Evolutionary conservation across 2,888 invertebrate species (phyloP).

Genomic region (Resseliella maxima): DNA sequence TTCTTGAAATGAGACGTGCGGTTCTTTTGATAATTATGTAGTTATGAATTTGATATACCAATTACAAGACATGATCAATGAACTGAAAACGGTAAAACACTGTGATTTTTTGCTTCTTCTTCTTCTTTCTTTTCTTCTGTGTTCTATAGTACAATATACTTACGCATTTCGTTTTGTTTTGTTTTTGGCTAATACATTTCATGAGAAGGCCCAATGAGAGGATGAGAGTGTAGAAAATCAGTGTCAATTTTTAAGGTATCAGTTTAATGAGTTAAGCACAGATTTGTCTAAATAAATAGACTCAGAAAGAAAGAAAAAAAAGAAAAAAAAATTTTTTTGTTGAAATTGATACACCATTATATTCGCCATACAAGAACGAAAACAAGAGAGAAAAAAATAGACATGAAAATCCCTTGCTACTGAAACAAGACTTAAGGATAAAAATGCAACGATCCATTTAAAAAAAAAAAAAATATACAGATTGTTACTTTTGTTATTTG

Average conservation of each 20-base stretch:
- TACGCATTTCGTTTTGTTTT: too few species aligned
- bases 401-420: not conserved
- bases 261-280: slow-evolving; percentile 28
- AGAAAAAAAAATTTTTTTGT: too few species aligned
- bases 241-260: not conserved
- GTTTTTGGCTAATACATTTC: not conserved
- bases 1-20: not conserved
- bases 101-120: not conserved
- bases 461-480: not conserved
- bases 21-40: slow-evolving; percentile 23
- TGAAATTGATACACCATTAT: slow-evolving; percentile 40
- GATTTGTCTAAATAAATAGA: slow-evolving; percentile 29
- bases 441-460: slow-evolving; percentile 11
- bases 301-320: too few species aligned
- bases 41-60: slow-evolving; percentile 7
- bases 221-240: not conserved
- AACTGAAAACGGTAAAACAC: not conserved
- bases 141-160: not conserved
- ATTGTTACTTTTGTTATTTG: too few species aligned
- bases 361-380: not conserved
- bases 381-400: not conserved
- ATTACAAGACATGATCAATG: slow-evolving; percentile 21
- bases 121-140: not conserved
- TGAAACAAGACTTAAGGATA: not conserved
- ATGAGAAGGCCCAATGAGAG: not conserved